phyloP scores from a whole-genome alignment of 2,888 invertebrate genomes.

The Chelonus formosanus region DNA sequence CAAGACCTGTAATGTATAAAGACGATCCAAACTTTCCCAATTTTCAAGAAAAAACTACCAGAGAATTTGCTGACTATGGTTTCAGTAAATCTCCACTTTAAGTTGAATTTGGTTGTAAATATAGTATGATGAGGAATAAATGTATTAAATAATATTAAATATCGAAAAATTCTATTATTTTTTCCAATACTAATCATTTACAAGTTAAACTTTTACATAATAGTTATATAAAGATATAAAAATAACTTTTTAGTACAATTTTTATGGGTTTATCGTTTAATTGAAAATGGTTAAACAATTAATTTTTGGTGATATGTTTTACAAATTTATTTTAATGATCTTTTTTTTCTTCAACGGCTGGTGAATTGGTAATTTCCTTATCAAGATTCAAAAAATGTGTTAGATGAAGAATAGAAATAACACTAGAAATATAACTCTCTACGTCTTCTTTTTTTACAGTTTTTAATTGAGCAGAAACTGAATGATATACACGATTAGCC shows the following conservation, averaged over 20 bases:
- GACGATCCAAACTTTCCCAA: slow-evolving; percentile 78
- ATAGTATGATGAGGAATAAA: slow-evolving; percentile 12
- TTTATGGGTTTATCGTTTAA: too few relatives aligned
- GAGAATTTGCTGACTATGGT: slow-evolving; percentile 77
- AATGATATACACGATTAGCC: slow-evolving; percentile 77
- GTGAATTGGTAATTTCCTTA: slow-evolving; percentile 32
- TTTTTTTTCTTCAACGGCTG: not conserved
- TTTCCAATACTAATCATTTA: too few relatives aligned
- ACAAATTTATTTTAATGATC: not conserved
- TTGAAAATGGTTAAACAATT: too few relatives aligned
- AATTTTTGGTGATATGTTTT: too few relatives aligned
- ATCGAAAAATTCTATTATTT: too few relatives aligned
- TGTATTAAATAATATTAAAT: not conserved
- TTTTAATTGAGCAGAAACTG: slow-evolving; percentile 73
- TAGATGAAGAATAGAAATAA: slow-evolving; percentile 59
- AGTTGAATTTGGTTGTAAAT: slow-evolving; percentile 38
- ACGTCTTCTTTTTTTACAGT: slow-evolving; percentile 62
- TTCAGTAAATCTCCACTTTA: slow-evolving; percentile 74
- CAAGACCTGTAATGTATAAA: slow-evolving; percentile 71
- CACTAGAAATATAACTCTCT: slow-evolving; percentile 55
- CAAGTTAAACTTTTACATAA: too few relatives aligned
- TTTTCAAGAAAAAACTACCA: slow-evolving; percentile 67
- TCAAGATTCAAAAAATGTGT: slow-evolving; percentile 53
- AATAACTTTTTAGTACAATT: too few relatives aligned
- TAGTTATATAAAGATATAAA: too few relatives aligned